These are phyloP conservation scores for Drosophila robusta DNA, from an alignment of 2,888 invertebrate species.

Conservation along the genomic window DNA sequence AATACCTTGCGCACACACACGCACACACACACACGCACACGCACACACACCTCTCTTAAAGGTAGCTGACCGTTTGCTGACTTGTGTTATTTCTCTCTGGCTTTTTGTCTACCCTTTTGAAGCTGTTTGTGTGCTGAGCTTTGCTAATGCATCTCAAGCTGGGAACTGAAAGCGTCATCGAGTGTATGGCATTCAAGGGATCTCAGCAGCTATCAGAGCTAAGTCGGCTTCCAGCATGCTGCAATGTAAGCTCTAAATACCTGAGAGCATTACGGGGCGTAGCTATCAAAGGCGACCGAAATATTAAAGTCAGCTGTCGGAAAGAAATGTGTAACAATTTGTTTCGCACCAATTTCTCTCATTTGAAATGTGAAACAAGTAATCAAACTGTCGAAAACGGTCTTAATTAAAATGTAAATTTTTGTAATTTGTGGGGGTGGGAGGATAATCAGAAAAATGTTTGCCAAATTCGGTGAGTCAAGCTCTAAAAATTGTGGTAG, in stretches of 20 bases:
- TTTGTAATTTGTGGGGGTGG: too few species aligned
- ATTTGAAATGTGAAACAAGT: too few species aligned
- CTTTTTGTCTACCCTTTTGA: constrained; percentile 25
- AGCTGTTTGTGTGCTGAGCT: constrained; percentile 34
- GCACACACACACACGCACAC: not conserved
- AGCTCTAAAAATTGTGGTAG: too few species aligned
- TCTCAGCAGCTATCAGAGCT: constrained; percentile 26
- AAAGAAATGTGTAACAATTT: too few species aligned
- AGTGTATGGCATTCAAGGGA: constrained; percentile 33
- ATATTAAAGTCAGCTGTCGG: not conserved
- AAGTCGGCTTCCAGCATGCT: constrained; percentile 25
- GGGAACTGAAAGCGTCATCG: constrained; percentile 53
- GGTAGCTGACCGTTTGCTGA: constrained; percentile 68
- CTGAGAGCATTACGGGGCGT: constrained; percentile 5
- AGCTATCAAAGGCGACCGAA: constrained; percentile 33
- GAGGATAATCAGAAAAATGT: too few species aligned
- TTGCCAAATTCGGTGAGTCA: too few species aligned
- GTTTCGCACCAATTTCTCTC: too few species aligned
- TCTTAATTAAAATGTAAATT: too few species aligned
- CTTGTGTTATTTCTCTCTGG: constrained; percentile 60
- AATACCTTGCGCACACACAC: constrained; percentile 46
- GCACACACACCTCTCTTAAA: constrained; percentile 23
- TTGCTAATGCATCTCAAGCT: constrained; percentile 51
- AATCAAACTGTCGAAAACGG: too few species aligned
- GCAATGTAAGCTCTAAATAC: constrained; percentile 29